Base-by-base conservation (phyloP, 1,140 invertebrate species). In the Dysdera silvatica region DNA sequence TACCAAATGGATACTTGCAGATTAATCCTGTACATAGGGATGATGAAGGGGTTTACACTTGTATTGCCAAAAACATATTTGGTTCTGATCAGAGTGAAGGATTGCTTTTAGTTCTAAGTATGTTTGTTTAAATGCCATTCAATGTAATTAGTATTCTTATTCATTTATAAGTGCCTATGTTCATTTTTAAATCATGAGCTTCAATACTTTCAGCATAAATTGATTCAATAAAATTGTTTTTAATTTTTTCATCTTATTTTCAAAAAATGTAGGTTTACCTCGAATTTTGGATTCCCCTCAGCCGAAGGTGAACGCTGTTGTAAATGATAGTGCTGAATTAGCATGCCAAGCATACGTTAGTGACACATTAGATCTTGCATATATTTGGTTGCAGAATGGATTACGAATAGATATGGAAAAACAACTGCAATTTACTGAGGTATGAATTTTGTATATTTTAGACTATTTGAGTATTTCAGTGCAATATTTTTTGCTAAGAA, bases 321-420 rank as follows among this genome's bases (percentile, higher is more conserved):
- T 91, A 12, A 83, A 85, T 65, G 77, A 83, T 59, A 82, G 85
- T 65, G 79, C 91, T 49, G 84, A 83, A 52, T 72, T 96, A 4
- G 81, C 85, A 67, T 96, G 92, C 72, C 82, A 84, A 73, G 91
- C 89, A 0, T 80, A 85, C 45, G 83, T 85, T 18, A 90, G 92
- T 73, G 82, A 86, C 62, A 79, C 89, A 45, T 76, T 96, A 31
- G 92, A 96, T 69, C 82, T 91, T 47, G 88, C 91, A 12, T 95
- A 91, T 70, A 81, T 90, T 54, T 95, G 91, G 91, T 87, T 83
- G 43, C 89, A 91, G 69, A 95, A 95, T 76, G 88, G 86, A 0
- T 80, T 92, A 59, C 75, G 83, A 47, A 83, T 95, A 45, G 81
- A 85, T 51, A 80, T 83, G 37, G 81, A 83, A 65, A 72, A 62